phyloP scores from a whole-genome alignment of 1,140 invertebrate genomes.

The Drosophila oshimai region DNA sequence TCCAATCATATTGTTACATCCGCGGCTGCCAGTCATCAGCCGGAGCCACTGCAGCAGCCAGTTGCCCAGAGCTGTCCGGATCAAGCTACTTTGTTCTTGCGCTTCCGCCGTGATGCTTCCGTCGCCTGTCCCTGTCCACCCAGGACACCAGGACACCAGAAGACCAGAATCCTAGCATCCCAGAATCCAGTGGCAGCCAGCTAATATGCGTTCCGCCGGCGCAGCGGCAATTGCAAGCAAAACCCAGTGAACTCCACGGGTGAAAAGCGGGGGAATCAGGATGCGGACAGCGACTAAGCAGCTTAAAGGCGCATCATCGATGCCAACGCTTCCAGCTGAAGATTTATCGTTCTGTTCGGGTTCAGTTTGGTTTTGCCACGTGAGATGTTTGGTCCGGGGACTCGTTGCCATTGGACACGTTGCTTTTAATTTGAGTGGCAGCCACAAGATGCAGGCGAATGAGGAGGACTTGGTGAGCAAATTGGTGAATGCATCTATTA shows the following conservation, averaged over 20 bases:
- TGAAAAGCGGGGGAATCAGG: not conserved
- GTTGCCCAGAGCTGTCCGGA: slow-evolving; percentile 32
- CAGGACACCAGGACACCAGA: not conserved
- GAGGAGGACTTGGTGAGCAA: slow-evolving; percentile 1
- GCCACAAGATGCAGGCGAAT: not conserved
- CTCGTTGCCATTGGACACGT: slow-evolving; percentile 6
- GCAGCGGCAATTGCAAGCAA: slow-evolving; percentile 72
- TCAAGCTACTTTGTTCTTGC: slow-evolving; percentile 43
- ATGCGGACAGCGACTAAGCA: slow-evolving; percentile 50
- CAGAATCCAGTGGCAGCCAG: slow-evolving; percentile 28
- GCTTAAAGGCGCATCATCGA: slow-evolving; percentile 75
- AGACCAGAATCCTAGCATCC: not conserved
- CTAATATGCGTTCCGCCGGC: slow-evolving; percentile 64
- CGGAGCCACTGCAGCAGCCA: slow-evolving; percentile 10
- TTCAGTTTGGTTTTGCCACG: slow-evolving; percentile 41
- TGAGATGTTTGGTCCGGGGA: slow-evolving; percentile 14
- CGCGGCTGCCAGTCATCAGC: slow-evolving; percentile 61
- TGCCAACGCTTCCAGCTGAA: slow-evolving; percentile 49
- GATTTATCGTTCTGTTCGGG: slow-evolving; percentile 61
- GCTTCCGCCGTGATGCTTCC: slow-evolving; percentile 45
- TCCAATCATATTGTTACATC: slow-evolving; percentile 79
- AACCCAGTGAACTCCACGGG: slow-evolving; percentile 1
- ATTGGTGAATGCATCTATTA: not conserved
- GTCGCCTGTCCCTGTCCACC: slow-evolving; percentile 14
- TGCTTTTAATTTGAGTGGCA: slow-evolving; percentile 39